Percentiles rank a stretch among this genome's conserved stretches.
phyloP scores from a whole-genome alignment of 2,888 invertebrate genomes.

The Chrysina gloriosa region DNA sequence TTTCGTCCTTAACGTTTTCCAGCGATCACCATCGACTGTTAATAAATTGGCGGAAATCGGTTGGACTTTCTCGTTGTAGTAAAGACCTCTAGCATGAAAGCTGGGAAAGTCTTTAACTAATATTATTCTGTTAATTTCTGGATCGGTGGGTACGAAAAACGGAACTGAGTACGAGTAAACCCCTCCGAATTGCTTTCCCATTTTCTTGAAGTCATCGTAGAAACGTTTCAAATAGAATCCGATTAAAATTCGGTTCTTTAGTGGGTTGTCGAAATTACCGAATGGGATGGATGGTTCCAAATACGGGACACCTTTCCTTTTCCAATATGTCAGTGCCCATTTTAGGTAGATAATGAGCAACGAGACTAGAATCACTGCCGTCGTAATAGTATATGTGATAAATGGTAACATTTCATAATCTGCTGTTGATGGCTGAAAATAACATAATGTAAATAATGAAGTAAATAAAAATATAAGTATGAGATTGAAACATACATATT shows the following conservation, averaged over 20 bases:
- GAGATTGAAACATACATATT: too few species aligned
- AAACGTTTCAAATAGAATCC: background rate
- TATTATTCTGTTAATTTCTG: background rate
- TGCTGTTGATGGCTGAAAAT: too few species aligned
- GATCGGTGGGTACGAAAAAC: constrained; percentile 32
- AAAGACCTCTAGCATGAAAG: constrained; percentile 25
- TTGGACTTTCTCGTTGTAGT: constrained; percentile 27
- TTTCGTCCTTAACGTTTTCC: constrained; percentile 25
- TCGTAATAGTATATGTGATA: background rate
- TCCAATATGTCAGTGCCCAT: constrained; percentile 39
- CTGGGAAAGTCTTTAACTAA: constrained; percentile 33
- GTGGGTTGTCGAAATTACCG: constrained; percentile 29
- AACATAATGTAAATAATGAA: background rate
- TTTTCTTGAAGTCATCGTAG: constrained; percentile 29
- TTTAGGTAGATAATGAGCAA: constrained; percentile 26
- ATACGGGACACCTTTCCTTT: constrained; percentile 24
- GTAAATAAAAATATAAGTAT: background rate
- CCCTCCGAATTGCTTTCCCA: constrained; percentile 31
- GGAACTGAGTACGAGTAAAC: constrained; percentile 30
- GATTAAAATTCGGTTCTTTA: background rate
- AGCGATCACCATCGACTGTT: constrained; percentile 22
- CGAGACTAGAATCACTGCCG: background rate
- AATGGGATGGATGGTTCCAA: constrained; percentile 33
- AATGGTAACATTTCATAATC: background rate
- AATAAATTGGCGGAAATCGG: constrained; percentile 28